Conservation (phyloP, 1,140 invertebrate genomes). For the Meloidogyne hapla region DNA sequence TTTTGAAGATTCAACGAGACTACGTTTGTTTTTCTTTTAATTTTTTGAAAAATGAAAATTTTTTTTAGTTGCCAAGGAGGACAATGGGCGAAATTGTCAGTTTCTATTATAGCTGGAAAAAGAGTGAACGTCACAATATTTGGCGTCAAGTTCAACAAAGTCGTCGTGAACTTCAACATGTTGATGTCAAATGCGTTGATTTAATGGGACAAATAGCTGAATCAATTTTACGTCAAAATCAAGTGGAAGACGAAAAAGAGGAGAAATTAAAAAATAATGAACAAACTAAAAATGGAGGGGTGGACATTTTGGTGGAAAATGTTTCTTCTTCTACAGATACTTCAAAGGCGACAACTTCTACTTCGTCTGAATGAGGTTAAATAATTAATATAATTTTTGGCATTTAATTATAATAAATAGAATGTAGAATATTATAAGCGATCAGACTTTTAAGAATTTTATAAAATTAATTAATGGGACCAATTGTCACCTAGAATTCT, state of each 20-base stretch:
- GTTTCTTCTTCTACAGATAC: neutral
- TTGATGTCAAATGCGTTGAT: constrained; percentile 15
- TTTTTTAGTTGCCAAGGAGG: constrained; percentile 27
- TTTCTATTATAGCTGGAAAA: constrained; percentile 40
- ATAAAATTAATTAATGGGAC: too few relatives aligned
- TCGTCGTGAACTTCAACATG: constrained; percentile 12
- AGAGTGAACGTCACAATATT: constrained; percentile 34
- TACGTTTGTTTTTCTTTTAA: constrained; percentile 7
- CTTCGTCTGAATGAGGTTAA: too few relatives aligned
- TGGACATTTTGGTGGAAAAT: neutral
- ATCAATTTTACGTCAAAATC: constrained; percentile 6
- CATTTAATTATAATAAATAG: too few relatives aligned
- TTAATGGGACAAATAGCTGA: constrained; percentile 21
- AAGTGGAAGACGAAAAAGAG: neutral
- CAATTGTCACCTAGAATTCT: too few relatives aligned
- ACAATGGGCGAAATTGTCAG: constrained; percentile 34
- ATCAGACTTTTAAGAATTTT: too few relatives aligned
- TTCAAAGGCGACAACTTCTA: too few relatives aligned
- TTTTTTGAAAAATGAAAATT: constrained; percentile 9
- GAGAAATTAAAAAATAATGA: neutral
- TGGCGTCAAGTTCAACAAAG: constrained; percentile 7
- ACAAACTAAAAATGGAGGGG: neutral
- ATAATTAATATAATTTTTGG: too few relatives aligned
- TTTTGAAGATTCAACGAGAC: constrained; percentile 26
- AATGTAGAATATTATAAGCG: too few relatives aligned